A percentile compares a stretch with the other conserved stretches of the same genome.
Conservation (phyloP, 2,113 vertebrate genomes). For the Daubentonia madagascariensis region DNA sequence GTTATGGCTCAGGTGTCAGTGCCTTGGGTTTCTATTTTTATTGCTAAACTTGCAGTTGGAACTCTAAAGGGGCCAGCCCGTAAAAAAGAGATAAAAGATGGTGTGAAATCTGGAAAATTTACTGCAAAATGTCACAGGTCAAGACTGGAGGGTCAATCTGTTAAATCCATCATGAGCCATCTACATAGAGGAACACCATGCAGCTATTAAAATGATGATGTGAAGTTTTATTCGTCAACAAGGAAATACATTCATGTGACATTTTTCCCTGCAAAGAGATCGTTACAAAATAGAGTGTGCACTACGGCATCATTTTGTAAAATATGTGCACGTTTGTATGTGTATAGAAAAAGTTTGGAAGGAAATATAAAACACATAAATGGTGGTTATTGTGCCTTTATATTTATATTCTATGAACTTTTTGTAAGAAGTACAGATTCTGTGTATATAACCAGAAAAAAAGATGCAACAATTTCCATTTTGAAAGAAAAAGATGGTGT, state of each 20-base stretch:
- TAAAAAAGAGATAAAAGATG: slow-evolving; percentile 41
- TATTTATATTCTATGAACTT: not conserved
- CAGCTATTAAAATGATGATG: not conserved
- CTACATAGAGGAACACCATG: not conserved
- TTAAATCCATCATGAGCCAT: not conserved
- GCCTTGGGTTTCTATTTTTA: slow-evolving; percentile 80
- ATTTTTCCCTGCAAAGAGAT: not conserved
- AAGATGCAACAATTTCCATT: not conserved
- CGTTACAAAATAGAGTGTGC: not conserved
- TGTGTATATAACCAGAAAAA: not conserved
- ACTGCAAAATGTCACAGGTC: slow-evolving; percentile 28
- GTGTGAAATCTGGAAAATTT: slow-evolving; percentile 35
- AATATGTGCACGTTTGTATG: not conserved
- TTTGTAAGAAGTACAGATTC: not conserved
- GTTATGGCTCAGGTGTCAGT: slow-evolving; percentile 71
- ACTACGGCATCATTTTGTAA: not conserved
- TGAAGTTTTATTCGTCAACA: not conserved
- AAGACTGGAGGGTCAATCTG: not conserved
- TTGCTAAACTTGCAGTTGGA: slow-evolving; percentile 69
- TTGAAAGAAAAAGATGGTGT: not conserved
- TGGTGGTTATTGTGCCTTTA: not conserved
- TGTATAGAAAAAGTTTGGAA: not conserved
- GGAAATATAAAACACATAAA: not conserved
- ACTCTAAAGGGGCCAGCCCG: slow-evolving; percentile 62
- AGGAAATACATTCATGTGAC: not conserved